Conservation (phyloP, 2,888 invertebrate genomes). For the Meta bourneti region DNA sequence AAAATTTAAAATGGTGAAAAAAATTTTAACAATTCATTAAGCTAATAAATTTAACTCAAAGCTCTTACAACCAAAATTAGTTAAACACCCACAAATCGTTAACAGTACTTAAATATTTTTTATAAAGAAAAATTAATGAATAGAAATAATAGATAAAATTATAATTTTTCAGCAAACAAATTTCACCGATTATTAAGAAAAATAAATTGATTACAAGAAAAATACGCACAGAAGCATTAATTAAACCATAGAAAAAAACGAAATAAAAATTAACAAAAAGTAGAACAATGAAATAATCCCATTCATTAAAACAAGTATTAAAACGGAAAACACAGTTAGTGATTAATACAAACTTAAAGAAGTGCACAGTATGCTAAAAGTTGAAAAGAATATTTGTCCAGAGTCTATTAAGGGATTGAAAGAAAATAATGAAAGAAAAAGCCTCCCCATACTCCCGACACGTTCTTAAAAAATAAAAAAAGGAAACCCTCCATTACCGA, state of each 20-base stretch:
- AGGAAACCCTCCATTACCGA: slow-evolving; percentile 50
- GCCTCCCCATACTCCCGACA: background rate
- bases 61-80: too few species aligned
- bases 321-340: background rate
- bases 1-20: too few species aligned
- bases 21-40: too few species aligned
- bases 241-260: background rate
- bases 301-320: slow-evolving; percentile 1
- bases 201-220: background rate
- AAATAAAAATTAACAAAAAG: background rate
- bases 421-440: background rate
- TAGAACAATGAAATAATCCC: background rate
- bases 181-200: background rate
- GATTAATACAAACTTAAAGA: slow-evolving; percentile 33
- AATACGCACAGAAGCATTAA: background rate
- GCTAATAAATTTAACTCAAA: too few species aligned
- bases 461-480: slow-evolving; percentile 17
- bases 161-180: background rate
- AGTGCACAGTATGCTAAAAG: slow-evolving; percentile 32
- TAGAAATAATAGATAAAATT: background rate
- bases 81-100: background rate
- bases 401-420: slow-evolving; percentile 29
- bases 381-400: slow-evolving; percentile 50
- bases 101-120: background rate
- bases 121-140: too few species aligned